Evolutionary conservation across 1,140 invertebrate genomes (phyloP).

Genomic region (Drosophila grimshawi): DNA sequence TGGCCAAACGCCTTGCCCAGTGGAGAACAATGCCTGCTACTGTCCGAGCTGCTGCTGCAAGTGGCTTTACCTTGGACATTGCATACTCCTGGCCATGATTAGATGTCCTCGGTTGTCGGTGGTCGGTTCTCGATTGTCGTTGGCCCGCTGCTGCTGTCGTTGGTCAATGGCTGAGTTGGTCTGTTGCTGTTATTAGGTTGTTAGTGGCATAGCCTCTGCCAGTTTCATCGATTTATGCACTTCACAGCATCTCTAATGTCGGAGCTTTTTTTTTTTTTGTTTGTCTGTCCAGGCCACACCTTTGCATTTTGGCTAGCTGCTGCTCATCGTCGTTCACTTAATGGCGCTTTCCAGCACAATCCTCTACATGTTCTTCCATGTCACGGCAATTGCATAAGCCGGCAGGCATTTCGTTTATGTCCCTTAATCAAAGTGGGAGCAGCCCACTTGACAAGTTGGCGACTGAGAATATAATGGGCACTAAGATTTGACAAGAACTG

Average conservation of each 20-base stretch:
- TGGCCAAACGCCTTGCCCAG: conserved; percentile 60
- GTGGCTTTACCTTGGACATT: conserved; percentile 74
- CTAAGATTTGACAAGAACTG: background rate
- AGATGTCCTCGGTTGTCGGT: conserved; percentile 64
- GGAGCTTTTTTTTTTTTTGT: conserved; percentile 3
- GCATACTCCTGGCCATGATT: conserved; percentile 67
- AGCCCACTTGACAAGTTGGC: background rate
- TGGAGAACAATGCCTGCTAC: conserved; percentile 68
- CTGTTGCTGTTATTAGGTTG: conserved; percentile 78
- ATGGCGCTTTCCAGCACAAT: conserved; percentile 52
- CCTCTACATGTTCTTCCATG: conserved; percentile 31
- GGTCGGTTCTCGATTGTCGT: conserved; percentile 44
- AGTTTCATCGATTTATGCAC: conserved; percentile 81
- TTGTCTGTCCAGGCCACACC: conserved; percentile 21
- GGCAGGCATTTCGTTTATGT: conserved; percentile 13
- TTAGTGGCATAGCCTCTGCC: conserved; percentile 78
- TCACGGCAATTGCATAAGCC: conserved; percentile 46
- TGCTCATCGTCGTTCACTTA: conserved; percentile 58
- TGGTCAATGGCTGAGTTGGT: conserved; percentile 20
- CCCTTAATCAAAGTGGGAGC: background rate
- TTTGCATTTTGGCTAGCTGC: conserved; percentile 37
- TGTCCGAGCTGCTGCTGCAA: conserved; percentile 53
- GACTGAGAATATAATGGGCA: background rate
- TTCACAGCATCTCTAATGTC: conserved; percentile 78
- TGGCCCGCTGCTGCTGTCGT: conserved; percentile 13